Evolutionary conservation across 1,140 invertebrate species (phyloP), one percentile per base, ranked within the genome.

Genomic region (Brachionus koreanus): DNA sequence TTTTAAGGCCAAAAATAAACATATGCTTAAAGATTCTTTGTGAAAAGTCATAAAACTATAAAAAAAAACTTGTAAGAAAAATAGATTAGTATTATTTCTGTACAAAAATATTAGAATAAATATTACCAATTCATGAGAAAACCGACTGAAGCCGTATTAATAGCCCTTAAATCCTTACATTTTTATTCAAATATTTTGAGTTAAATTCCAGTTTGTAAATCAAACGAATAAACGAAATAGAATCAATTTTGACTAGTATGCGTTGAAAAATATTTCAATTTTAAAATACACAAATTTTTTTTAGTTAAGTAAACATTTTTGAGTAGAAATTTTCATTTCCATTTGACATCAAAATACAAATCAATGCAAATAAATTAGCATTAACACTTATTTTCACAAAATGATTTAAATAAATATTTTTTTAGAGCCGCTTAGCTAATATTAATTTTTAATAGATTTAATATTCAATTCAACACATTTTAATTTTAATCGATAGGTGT

Each of bases 1-100:
- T 72, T 72, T 72, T 72, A 72, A 72, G 39, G 39, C 67, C 16
- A 39, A 39, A 72, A 72, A 72, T 42, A 72, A 72, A 72, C 67
- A 72, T 16, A 2, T n/a, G n/a, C n/a, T 2, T 35, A 23, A 42
- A 72, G 33, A 72, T 72, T 42, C 35, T 42, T 67, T 33, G 12
- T 7, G 67, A 42, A 39, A 72, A 72, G 37, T 35, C 33, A 42
- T 39, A 72, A 12, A 39, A 72, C 9, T 39, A 33, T 0, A n/a
- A n/a, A n/a, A n/a, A n/a, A n/a, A n/a, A n/a, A n/a, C n/a, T n/a
- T n/a, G n/a, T n/a, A 39, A 35, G n/a, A 10, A 72, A 35, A 72
- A 35, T 23, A 72, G 13, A 33, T 16, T 9, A 6, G n/a, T 16
- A n/a, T 23, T 10, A 65, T 13, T 13, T 65, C 4, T 29, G 5